phyloP scores from a whole-genome alignment of 2,888 invertebrate species.

The Drosophila borborema region DNA sequence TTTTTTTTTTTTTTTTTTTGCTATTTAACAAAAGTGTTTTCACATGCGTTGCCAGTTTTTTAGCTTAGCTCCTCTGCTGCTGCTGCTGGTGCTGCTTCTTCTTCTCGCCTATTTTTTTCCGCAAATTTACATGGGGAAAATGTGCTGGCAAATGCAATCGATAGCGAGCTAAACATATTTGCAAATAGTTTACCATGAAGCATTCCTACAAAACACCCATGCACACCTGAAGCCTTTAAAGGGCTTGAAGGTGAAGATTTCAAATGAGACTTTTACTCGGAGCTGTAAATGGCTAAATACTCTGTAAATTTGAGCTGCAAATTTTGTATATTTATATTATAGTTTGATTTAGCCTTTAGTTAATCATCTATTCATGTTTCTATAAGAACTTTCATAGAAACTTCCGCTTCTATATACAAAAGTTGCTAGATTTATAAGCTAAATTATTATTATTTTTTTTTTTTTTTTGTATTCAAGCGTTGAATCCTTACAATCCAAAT shows the following conservation, averaged over 20 bases:
- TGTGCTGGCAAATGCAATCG: conserved; percentile 44
- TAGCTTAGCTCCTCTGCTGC: conserved; percentile 29
- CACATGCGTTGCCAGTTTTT: conserved; percentile 61
- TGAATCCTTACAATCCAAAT: too few species aligned
- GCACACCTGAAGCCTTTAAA: conserved; percentile 1
- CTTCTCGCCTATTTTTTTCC: conserved; percentile 19
- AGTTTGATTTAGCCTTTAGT: neutral
- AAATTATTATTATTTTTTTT: too few species aligned
- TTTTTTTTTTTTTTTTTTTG: conserved; percentile 20
- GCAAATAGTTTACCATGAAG: conserved; percentile 29
- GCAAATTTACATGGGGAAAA: conserved; percentile 46
- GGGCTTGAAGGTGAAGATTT: neutral
- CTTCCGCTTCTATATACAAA: neutral
- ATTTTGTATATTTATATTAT: too few species aligned
- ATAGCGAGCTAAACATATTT: conserved; percentile 52
- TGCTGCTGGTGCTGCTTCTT: neutral
- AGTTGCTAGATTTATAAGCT: too few species aligned
- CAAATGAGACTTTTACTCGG: neutral
- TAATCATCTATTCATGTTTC: too few species aligned
- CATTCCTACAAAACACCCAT: neutral
- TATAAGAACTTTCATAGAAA: neutral
- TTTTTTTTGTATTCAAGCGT: too few species aligned
- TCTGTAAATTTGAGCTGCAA: neutral
- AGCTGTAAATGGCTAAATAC: neutral
- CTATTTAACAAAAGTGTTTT: conserved; percentile 66